Base-by-base conservation (phyloP, 2,888 invertebrate species). In the Nowickia ferox region DNA sequence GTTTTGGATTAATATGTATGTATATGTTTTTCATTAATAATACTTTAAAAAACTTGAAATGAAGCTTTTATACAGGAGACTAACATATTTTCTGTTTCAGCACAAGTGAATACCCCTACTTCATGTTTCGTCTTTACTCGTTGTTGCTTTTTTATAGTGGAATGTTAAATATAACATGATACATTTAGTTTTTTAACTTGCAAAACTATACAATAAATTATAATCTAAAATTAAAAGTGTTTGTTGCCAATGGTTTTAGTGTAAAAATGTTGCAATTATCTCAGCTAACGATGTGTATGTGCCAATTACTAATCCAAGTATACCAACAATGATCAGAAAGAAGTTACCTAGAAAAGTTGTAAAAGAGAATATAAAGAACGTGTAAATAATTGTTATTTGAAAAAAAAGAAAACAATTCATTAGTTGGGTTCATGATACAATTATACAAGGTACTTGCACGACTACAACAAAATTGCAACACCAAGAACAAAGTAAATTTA, bases 281-380 rank as follows among this genome's bases (percentile, higher is more conserved):
- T 94, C 94, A 9, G 94, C 93, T 1, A 96, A 92, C 44, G 96
- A 95, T 9, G 96, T 96, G 91, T 94, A 95, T 0, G 96, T 96
- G 72, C 96, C 96, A 51, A 95, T 95, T 8, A 96, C 90, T 38
- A 96, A 94, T 0, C 96, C 96, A 6, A 96, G 92, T 0, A 95
- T 89, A 1, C 96, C 96, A 88, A 96, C 95, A 1, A 95, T 88
- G 0, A 96, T 94, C 5, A 96, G 93, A 9, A 95, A 92, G 75
- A 93, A 93, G 90, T 96, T 96, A 76, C 83, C 86, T 86, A 46
- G 2, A 76, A 68, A 74, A 55, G 40, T 48, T 19, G 19, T 17
- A 30, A 69, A 77, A 51, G 53, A 61, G 13, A 76, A 87, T 87
- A 89, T 57, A 8, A 46, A 78, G 46, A 30, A 42, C 22, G 22